Percentiles rank a stretch among this genome's conserved stretches.
Conservation (phyloP, 2,797 vertebrate species). For the Sylvilagus floridanus region DNA sequence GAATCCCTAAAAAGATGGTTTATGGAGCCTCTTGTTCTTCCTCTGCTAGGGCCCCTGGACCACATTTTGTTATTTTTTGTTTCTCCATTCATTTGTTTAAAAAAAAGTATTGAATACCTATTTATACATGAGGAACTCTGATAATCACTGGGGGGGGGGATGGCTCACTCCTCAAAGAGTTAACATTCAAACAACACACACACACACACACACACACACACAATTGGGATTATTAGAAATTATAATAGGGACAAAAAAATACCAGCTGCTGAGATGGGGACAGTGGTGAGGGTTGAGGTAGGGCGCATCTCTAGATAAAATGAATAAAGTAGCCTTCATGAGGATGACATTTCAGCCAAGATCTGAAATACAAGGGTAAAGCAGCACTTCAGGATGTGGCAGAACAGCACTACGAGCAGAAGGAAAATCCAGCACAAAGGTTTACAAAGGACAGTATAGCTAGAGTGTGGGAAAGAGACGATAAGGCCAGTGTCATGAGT, state of each 20-base stretch:
- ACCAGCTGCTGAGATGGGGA: not conserved
- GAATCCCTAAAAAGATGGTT: not conserved
- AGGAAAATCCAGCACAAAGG: not conserved
- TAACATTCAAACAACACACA: not conserved
- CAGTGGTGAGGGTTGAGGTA: not conserved
- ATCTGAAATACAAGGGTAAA: not conserved
- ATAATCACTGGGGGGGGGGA: not conserved
- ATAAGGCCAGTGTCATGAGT: not conserved
- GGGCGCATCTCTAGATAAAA: not conserved
- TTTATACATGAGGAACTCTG: not conserved
- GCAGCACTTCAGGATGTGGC: not conserved
- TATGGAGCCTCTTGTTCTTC: not conserved
- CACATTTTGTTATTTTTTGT: not conserved
- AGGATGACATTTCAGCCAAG: not conserved
- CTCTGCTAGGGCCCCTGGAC: not conserved
- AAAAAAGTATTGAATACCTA: not conserved
- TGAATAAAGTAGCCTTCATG: not conserved
- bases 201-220: not conserved
- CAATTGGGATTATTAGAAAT: not conserved
- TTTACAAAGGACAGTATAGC: not conserved
- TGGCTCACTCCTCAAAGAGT: not conserved
- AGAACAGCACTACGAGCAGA: not conserved
- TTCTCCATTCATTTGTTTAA: slow-evolving; percentile 1
- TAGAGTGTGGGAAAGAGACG: not conserved
- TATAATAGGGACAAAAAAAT: not conserved